Percentiles rank a stretch among this genome's conserved stretches.
Evolutionary conservation across 1,140 invertebrate species (phyloP).

Genomic region (Listronotus oregonensis): DNA sequence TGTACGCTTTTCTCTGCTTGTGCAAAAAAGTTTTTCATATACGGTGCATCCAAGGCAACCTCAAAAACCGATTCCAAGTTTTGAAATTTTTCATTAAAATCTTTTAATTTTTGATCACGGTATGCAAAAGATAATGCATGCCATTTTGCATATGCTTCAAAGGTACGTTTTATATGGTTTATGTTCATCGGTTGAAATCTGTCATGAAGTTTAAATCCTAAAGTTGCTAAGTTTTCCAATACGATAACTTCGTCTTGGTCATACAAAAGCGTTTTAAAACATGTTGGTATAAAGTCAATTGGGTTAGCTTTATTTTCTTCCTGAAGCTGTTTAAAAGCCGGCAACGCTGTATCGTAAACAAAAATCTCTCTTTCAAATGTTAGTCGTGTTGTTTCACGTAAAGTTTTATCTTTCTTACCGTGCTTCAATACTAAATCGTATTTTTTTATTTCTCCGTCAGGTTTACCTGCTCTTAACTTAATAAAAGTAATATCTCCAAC

Average conservation of each 20-base stretch:
- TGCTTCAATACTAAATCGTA: conserved; percentile 37
- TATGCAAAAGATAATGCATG: background rate
- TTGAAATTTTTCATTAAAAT: background rate
- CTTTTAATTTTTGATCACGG: background rate
- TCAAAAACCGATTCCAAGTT: background rate
- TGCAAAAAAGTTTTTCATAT: background rate
- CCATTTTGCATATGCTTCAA: background rate
- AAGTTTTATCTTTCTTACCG: conserved; percentile 23
- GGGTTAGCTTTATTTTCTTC: background rate
- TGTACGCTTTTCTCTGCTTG: background rate
- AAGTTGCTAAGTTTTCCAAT: conserved; percentile 18
- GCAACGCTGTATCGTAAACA: conserved; percentile 33
- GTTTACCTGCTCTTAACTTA: conserved; percentile 8
- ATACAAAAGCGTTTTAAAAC: background rate
- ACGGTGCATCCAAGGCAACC: background rate
- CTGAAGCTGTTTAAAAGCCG: conserved; percentile 24
- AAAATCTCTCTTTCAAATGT: conserved; percentile 31
- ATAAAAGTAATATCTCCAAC: conserved; percentile 38
- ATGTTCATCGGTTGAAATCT: background rate
- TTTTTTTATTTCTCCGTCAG: background rate
- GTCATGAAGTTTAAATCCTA: conserved; percentile 16
- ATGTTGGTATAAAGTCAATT: conserved; percentile 4
- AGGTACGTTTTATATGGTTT: background rate
- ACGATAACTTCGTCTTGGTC: conserved; percentile 11
- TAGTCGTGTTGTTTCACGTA: conserved; percentile 13